Percentiles rank a stretch among this genome's conserved stretches.
Evolutionary conservation across 2,113 vertebrate species (phyloP).

Genomic region (Megaceryle maxima): DNA sequence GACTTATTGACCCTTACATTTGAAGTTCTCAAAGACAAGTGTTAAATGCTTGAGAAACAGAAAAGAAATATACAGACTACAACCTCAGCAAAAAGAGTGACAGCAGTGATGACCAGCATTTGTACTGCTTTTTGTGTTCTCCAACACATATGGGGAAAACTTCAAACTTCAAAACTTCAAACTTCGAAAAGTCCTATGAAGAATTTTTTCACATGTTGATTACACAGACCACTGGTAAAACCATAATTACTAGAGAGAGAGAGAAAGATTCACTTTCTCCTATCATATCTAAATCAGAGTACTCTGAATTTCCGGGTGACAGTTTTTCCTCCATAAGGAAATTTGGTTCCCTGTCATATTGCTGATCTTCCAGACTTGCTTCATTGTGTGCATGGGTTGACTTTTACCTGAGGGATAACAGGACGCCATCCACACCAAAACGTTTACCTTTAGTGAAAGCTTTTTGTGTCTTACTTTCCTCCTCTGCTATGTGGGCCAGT

Average conservation of each 20-base stretch:
- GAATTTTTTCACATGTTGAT: background rate
- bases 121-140: background rate
- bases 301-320: background rate
- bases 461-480: background rate
- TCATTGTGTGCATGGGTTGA: background rate
- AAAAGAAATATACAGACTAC: background rate
- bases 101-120: background rate
- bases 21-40: background rate
- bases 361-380: background rate
- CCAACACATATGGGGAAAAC: background rate
- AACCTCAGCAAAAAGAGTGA: background rate
- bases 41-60: background rate
- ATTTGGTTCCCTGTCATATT: fast-evolving
- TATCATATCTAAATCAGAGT: background rate
- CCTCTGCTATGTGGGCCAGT: background rate
- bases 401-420: fast-evolving
- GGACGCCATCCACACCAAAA: background rate
- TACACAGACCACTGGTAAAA: background rate
- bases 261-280: background rate
- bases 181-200: background rate
- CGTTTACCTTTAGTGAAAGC: background rate
- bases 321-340: background rate
- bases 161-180: too few species aligned
- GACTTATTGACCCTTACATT: background rate
- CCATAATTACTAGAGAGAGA: background rate